phyloP scores from a whole-genome alignment of 2,797 vertebrate genomes.

The Labroides dimidiatus region DNA sequence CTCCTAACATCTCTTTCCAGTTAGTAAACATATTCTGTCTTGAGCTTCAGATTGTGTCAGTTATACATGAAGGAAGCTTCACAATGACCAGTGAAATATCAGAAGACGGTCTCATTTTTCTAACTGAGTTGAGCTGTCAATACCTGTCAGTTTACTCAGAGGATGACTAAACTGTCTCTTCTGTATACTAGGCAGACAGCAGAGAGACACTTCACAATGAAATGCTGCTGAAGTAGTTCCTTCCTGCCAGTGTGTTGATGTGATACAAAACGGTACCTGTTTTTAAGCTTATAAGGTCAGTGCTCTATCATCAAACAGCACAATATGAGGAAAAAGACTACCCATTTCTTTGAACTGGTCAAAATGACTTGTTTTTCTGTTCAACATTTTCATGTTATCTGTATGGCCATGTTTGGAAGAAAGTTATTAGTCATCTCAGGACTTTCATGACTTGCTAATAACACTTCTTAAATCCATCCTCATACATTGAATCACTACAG shows the following conservation, averaged over 20 bases:
- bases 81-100: too few species aligned
- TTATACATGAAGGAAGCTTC: too few species aligned
- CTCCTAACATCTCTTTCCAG: constrained; percentile 35
- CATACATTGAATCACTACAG: constrained; percentile 17
- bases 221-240: neutral
- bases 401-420: too few species aligned
- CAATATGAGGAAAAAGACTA: too few species aligned
- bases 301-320: too few species aligned
- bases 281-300: neutral
- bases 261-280: neutral
- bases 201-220: neutral
- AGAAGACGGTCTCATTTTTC: too few species aligned
- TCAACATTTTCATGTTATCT: too few species aligned
- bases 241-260: neutral
- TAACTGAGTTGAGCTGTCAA: too few species aligned
- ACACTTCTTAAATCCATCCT: neutral
- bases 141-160: constrained; percentile 39
- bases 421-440: too few species aligned
- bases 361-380: too few species aligned
- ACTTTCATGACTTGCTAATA: neutral
- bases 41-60: constrained; percentile 47
- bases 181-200: constrained; percentile 22
- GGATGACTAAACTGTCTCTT: constrained; percentile 29
- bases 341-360: too few species aligned
- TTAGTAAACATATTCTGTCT: constrained; percentile 40